Percentiles rank a stretch among this genome's conserved stretches.
phyloP scores from a whole-genome alignment of 2,797 vertebrate species.

The Numenius phaeopus region DNA sequence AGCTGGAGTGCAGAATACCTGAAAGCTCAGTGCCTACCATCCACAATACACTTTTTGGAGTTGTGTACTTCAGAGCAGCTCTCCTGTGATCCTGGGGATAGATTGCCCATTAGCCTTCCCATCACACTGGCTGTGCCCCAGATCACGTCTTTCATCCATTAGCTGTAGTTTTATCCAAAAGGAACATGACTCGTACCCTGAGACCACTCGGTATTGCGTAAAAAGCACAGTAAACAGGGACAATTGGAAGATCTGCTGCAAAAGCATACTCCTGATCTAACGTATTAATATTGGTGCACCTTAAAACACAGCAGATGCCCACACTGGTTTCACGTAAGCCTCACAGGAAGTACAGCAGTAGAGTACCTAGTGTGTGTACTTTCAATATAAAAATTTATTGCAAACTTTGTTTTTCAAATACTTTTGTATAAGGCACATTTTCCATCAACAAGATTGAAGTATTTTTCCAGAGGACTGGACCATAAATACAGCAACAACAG shows the following conservation, averaged over 20 bases:
- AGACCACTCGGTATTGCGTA: accelerated
- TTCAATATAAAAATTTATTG: background rate
- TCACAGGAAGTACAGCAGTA: background rate
- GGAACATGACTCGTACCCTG: background rate
- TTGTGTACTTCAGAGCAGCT: background rate
- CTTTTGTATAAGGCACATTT: background rate
- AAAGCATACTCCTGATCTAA: background rate
- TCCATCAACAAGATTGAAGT: background rate
- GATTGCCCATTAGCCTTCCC: accelerated
- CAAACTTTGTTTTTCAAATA: background rate
- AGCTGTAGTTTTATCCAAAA: background rate
- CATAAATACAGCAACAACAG: background rate
- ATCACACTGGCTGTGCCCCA: accelerated
- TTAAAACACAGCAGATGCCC: background rate
- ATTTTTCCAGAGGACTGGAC: background rate
- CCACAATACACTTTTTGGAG: background rate
- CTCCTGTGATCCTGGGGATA: background rate
- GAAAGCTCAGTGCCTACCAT: background rate
- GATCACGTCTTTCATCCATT: background rate
- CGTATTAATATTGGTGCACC: too few species aligned
- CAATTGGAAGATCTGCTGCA: accelerated
- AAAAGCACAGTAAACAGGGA: background rate
- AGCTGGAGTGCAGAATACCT: background rate
- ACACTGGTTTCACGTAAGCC: background rate
- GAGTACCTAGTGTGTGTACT: background rate